Percentiles rank a stretch among this genome's conserved stretches.
Evolutionary conservation across 2,888 invertebrate genomes (phyloP).

Genomic region (Altica lythri): DNA sequence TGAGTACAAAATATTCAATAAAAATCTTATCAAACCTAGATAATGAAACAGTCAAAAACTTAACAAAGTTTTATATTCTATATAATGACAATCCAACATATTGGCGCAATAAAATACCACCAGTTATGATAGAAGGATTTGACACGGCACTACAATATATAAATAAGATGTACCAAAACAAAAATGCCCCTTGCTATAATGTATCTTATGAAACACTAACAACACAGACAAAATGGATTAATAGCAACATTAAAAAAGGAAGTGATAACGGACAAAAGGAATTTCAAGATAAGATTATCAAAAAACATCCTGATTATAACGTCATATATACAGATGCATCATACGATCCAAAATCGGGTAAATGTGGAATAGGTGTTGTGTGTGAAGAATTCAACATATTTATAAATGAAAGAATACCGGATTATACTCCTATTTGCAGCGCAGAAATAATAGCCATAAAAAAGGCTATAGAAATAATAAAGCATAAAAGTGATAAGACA

Average conservation of each 20-base stretch:
- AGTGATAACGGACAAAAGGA: neutral
- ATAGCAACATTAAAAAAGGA: neutral
- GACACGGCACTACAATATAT: neutral
- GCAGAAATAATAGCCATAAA: conserved; percentile 22
- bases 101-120: neutral
- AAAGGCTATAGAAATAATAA: conserved; percentile 9
- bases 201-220: neutral
- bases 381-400: neutral
- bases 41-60: neutral
- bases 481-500: neutral
- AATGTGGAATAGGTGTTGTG: neutral
- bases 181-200: neutral
- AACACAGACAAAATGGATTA: neutral
- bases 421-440: conserved; percentile 11
- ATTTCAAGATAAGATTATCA: neutral
- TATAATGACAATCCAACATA: neutral
- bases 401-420: conserved; percentile 3
- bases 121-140: neutral
- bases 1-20: conserved; percentile 12
- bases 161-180: neutral
- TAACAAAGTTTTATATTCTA: neutral
- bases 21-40: neutral
- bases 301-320: neutral
- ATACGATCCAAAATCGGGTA: neutral
- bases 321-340: conserved; percentile 6